Conservation (phyloP, 2,888 invertebrate genomes). For the Plebejus anna region DNA sequence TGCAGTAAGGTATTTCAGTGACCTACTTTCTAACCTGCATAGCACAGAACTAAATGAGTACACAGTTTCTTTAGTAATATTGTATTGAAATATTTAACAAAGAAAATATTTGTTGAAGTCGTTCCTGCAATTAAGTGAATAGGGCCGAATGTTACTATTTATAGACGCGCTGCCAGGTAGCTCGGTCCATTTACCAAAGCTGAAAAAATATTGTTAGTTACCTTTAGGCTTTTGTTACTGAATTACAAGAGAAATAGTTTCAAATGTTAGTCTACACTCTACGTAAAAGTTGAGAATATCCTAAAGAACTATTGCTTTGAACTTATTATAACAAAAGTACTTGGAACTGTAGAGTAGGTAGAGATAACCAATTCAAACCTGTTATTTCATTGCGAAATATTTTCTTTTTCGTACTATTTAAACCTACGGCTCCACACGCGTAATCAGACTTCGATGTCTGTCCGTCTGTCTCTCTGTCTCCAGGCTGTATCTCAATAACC, state of each 20-base stretch:
- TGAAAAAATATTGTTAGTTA: not conserved
- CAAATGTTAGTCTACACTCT: not conserved
- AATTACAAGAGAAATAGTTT: not conserved
- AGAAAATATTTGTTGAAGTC: slow-evolving; percentile 12
- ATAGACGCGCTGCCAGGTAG: not conserved
- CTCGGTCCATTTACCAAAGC: not conserved
- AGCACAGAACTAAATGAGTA: slow-evolving; percentile 40
- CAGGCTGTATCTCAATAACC: too few species aligned
- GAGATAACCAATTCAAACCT: not conserved
- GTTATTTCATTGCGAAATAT: too few species aligned
- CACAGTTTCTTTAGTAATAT: slow-evolving; percentile 30
- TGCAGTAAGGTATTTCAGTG: slow-evolving; percentile 47
- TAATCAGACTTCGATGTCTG: too few species aligned
- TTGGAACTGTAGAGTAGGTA: not conserved
- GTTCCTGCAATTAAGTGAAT: slow-evolving; percentile 13
- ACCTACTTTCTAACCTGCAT: slow-evolving; percentile 60
- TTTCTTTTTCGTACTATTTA: too few species aligned
- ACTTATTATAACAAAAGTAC: not conserved
- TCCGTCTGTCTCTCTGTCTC: too few species aligned
- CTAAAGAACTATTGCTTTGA: too few species aligned
- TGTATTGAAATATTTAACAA: slow-evolving; percentile 24
- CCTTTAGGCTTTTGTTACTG: not conserved
- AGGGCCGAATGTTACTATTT: slow-evolving; percentile 14
- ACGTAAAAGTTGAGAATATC: not conserved
- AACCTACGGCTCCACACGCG: too few species aligned